Evolutionary conservation across 2,797 vertebrate species (phyloP).

Genomic region (Serranus cabrilla): DNA sequence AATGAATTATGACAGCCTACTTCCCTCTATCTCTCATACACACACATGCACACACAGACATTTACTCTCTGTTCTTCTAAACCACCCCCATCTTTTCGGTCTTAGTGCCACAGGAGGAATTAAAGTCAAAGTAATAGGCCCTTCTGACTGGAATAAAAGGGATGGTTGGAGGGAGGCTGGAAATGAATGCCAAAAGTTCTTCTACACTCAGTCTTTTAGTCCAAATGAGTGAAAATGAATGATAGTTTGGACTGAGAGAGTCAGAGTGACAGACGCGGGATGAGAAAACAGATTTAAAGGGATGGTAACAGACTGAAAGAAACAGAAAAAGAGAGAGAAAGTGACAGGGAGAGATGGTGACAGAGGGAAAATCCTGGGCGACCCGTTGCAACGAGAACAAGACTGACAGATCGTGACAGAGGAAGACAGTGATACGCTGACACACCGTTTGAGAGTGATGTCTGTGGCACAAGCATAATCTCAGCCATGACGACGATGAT

Average conservation of each 20-base stretch:
- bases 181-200: conserved; percentile 49
- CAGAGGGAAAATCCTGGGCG: conserved; percentile 40
- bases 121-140: conserved; percentile 36
- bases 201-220: conserved; percentile 31
- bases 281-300: conserved; percentile 43
- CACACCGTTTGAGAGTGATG: conserved; percentile 7
- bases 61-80: conserved; percentile 38
- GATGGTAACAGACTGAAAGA: conserved; percentile 39
- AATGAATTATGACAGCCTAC: conserved; percentile 41
- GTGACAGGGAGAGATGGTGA: conserved; percentile 53
- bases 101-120: conserved; percentile 33
- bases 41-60: conserved; percentile 15
- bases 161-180: conserved; percentile 4
- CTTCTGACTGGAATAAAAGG: conserved; percentile 23
- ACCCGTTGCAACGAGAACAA: conserved; percentile 53
- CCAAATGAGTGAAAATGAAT: conserved; percentile 53
- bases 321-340: conserved; percentile 36
- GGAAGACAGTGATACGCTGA: conserved; percentile 36
- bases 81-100: conserved; percentile 24
- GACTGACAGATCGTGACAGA: conserved; percentile 48
- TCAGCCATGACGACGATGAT: conserved; percentile 1
- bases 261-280: conserved; percentile 42
- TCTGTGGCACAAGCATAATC: conserved; percentile 32
- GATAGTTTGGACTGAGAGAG: conserved; percentile 46
- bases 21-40: conserved; percentile 24